Conservation (phyloP, 1,140 invertebrate species). For the Antheraea mylitta region DNA sequence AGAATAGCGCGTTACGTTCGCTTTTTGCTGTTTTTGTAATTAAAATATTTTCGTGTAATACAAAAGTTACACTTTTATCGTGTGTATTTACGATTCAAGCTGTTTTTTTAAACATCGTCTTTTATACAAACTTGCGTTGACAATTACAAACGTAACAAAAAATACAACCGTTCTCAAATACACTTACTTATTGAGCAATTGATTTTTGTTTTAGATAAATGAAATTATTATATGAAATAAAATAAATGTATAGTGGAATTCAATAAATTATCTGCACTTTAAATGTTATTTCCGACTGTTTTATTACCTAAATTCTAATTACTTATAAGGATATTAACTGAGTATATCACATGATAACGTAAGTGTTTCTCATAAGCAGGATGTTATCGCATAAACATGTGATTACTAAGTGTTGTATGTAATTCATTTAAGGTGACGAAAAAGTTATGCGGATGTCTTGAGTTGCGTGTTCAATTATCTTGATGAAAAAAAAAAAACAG, state of each 20-base stretch:
- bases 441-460: not conserved
- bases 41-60: no score
- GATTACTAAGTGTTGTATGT: conserved; percentile 1
- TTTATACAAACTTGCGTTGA: no score
- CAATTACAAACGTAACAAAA: no score
- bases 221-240: no score
- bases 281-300: not conserved
- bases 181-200: no score
- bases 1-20: no score
- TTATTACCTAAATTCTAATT: not conserved
- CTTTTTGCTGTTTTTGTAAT: no score
- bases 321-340: not conserved
- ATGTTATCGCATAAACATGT: not conserved
- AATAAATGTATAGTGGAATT: not conserved
- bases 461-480: not conserved
- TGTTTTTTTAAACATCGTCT: no score
- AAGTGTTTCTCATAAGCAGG: not conserved
- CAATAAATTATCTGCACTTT: not conserved
- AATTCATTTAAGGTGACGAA: not conserved
- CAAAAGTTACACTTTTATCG: no score
- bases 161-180: no score
- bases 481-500: not conserved
- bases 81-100: no score
- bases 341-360: not conserved
- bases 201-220: no score